These are phyloP conservation scores for Ischnus inquisitorius DNA, from an alignment of 2,888 invertebrate genomes.

Conservation along the genomic window DNA sequence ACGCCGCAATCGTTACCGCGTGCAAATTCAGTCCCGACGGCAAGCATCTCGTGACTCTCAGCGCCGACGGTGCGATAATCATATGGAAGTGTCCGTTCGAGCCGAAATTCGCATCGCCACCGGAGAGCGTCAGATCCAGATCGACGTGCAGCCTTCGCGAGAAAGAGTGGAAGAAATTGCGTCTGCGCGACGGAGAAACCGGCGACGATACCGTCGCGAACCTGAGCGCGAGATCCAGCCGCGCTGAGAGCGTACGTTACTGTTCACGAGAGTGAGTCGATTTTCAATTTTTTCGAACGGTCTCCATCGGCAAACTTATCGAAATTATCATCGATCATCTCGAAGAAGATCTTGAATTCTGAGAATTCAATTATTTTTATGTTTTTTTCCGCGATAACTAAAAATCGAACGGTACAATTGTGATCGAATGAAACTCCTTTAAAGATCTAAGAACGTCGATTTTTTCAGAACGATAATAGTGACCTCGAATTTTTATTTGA, in stretches of 20 bases:
- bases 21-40: constrained; percentile 93
- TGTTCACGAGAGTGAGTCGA: constrained; percentile 73
- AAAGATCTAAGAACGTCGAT: too few species aligned
- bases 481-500: too few species aligned
- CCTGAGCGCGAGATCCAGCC: constrained; percentile 70
- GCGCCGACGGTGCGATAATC: constrained; percentile 93
- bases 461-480: too few species aligned
- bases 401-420: too few species aligned
- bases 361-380: too few species aligned
- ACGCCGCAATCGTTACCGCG: constrained; percentile 93
- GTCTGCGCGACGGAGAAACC: constrained; percentile 33
- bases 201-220: constrained; percentile 73
- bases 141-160: constrained; percentile 74
- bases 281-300: background rate
- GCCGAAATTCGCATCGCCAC: constrained; percentile 62
- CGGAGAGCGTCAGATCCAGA: constrained; percentile 66
- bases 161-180: constrained; percentile 68
- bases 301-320: too few species aligned
- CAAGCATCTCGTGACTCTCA: constrained; percentile 91
- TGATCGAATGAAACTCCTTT: too few species aligned
- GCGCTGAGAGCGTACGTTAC: constrained; percentile 73
- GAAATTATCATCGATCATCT: too few species aligned
- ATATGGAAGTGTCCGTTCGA: constrained; percentile 88
- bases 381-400: too few species aligned
- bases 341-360: too few species aligned